Evolutionary conservation across 2,888 invertebrate genomes (phyloP).

Genomic region (Sarcophaga caerulescens): DNA sequence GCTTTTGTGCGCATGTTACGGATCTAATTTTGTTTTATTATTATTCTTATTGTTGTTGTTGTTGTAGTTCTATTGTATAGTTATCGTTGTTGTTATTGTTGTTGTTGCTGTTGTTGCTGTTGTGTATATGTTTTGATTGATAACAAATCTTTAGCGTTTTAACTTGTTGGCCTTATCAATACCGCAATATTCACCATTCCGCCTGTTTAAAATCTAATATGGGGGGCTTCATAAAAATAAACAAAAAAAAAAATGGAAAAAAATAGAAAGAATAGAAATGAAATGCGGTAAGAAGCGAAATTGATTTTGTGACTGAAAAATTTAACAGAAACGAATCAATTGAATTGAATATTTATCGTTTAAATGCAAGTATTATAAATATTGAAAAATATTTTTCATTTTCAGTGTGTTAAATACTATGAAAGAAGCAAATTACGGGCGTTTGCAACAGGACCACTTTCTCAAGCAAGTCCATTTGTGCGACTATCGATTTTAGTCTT

Average conservation of each 20-base stretch:
- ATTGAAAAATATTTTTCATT: too few species aligned
- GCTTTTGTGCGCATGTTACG: conserved; percentile 69
- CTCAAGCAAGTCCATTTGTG: too few species aligned
- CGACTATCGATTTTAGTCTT: too few species aligned
- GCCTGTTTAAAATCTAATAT: conserved; percentile 39
- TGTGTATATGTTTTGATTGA: conserved; percentile 74
- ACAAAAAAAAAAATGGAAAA: neutral
- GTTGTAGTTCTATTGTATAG: neutral
- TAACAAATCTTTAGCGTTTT: conserved; percentile 78
- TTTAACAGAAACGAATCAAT: too few species aligned
- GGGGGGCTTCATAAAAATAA: neutral
- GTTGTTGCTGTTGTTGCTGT: conserved; percentile 26
- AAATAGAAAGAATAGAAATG: neutral
- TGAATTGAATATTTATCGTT: too few species aligned
- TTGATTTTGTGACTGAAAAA: too few species aligned
- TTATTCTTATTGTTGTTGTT: neutral
- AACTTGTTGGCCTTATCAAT: conserved; percentile 67
- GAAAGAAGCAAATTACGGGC: too few species aligned
- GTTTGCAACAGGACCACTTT: too few species aligned
- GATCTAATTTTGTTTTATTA: conserved; percentile 47
- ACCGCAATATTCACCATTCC: conserved; percentile 42
- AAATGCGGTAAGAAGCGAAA: too few species aligned
- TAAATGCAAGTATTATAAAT: too few species aligned
- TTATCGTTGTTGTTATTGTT: neutral
- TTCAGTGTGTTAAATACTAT: too few species aligned